Evolutionary conservation across 2,888 invertebrate species (phyloP).

Genomic region (Macropis europaea): DNA sequence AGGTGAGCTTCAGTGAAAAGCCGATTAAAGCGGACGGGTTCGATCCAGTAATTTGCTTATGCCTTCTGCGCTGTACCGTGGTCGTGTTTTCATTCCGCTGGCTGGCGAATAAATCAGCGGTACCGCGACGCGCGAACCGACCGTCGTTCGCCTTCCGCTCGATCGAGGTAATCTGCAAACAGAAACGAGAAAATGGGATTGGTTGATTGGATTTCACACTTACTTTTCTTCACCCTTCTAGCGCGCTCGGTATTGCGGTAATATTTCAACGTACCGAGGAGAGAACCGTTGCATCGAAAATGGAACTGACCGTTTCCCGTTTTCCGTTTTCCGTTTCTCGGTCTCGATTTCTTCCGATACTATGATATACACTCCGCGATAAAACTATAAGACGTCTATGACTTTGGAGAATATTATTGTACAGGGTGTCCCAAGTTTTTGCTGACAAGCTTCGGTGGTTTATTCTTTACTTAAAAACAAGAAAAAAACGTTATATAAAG

Average conservation of each 20-base stretch:
- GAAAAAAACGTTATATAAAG: too few species aligned
- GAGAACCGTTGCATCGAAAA: not conserved
- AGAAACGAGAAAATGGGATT: constrained; percentile 39
- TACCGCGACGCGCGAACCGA: not conserved
- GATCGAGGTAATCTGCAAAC: constrained; percentile 48
- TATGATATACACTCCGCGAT: too few species aligned
- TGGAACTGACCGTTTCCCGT: constrained; percentile 17
- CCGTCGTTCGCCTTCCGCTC: constrained; percentile 25
- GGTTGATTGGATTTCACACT: constrained; percentile 29
- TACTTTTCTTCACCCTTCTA: constrained; percentile 16
- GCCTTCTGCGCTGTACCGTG: constrained; percentile 7
- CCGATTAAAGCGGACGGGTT: constrained; percentile 47
- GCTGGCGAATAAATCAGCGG: constrained; percentile 31
- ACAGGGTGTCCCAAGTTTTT: too few species aligned
- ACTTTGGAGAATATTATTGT: too few species aligned
- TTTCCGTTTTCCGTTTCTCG: too few species aligned
- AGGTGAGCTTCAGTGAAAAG: constrained; percentile 27
- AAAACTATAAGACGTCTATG: too few species aligned
- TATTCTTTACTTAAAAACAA: too few species aligned
- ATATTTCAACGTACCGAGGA: constrained; percentile 17
- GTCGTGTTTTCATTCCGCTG: constrained; percentile 35
- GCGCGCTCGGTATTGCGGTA: constrained; percentile 6
- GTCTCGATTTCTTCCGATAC: too few species aligned
- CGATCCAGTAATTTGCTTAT: constrained; percentile 54
- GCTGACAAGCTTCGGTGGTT: too few species aligned